Base-by-base conservation (phyloP, 2,113 vertebrate species). In the Gadus chalcogrammus region DNA sequence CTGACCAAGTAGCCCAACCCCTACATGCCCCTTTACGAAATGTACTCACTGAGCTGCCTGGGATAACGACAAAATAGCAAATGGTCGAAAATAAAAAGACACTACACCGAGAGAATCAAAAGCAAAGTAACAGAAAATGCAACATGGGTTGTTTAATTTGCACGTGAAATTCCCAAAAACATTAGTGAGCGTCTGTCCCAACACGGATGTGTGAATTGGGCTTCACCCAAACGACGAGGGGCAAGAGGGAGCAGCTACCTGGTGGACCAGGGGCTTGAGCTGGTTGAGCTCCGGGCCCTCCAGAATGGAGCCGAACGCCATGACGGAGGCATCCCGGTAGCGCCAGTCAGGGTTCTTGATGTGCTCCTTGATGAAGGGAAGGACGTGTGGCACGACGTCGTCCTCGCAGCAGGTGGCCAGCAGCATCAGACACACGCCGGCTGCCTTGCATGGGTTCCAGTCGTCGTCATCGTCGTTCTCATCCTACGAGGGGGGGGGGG, bases 381-480 rank as follows among this genome's bases (percentile, higher is more conserved):
- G 93, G 2, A 99, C 96, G 1, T 99, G 96, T 0, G 97, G 97
- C 16, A 99, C 95, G 12, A 99, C 96, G 73, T 98, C 97, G 17
- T 98, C 97, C 89, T 99, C 97, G 5, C 97, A 99, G 90, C 97
- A 99, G 35, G 96, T 99, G 1, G 97, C 94, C 76, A 99, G 88
- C 35, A 99, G 93, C 96, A 99, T 99, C 83, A 99, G 94, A 82
- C 97, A 99, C 73, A 99, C 97, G 0, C 97, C 96, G 0, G 97
- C 97, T 0, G 96, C 97, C 83, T 99, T 99, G 59, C 97, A 99
- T 3, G 97, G 97, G 88, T 99, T 98, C 97, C 97, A 99, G 90
- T 99, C 97, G 0, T 99, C 97, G 0, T 99, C 97, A 0, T 99
- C 97, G 1, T 99, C 97, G 0, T 96, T 99, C 85, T 99, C 97